phyloP scores from a whole-genome alignment of 2,113 vertebrate genomes.

The Natator depressus region DNA sequence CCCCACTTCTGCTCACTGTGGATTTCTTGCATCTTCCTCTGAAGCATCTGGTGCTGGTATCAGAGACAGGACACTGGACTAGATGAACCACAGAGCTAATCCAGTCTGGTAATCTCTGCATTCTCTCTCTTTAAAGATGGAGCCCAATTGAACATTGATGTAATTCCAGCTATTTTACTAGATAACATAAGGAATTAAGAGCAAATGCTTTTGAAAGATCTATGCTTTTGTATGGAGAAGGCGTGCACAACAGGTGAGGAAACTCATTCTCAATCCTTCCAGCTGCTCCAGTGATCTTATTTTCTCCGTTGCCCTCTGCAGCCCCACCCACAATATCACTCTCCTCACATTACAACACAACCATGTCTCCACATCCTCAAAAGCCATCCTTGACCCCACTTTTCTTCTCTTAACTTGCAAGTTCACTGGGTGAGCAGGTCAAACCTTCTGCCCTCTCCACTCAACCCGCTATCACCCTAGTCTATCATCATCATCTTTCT shows the following conservation, averaged over 20 bases:
- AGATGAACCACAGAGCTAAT: too few species aligned
- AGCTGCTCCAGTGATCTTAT: not conserved
- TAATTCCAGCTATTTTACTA: too few species aligned
- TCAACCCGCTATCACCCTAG: not conserved
- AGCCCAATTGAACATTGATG: too few species aligned
- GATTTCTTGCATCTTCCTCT: too few species aligned
- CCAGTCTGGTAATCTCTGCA: too few species aligned
- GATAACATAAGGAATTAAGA: too few species aligned
- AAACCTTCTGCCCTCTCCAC: not conserved
- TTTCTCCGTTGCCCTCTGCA: not conserved
- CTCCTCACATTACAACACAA: not conserved
- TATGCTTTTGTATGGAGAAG: not conserved
- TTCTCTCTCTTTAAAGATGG: too few species aligned
- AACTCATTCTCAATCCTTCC: not conserved
- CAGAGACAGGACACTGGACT: too few species aligned
- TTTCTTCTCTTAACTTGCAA: not conserved
- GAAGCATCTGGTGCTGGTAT: too few species aligned
- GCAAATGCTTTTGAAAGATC: not conserved
- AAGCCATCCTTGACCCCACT: not conserved
- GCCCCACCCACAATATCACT: not conserved
- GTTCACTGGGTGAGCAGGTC: not conserved
- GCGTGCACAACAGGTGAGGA: too few species aligned
- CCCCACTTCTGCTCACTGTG: not conserved
- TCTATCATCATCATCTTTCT: not conserved
- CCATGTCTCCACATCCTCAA: not conserved